Conservation (phyloP, 92 coral and sea anemone genomes). For the Parazoanthus darwini region DNA sequence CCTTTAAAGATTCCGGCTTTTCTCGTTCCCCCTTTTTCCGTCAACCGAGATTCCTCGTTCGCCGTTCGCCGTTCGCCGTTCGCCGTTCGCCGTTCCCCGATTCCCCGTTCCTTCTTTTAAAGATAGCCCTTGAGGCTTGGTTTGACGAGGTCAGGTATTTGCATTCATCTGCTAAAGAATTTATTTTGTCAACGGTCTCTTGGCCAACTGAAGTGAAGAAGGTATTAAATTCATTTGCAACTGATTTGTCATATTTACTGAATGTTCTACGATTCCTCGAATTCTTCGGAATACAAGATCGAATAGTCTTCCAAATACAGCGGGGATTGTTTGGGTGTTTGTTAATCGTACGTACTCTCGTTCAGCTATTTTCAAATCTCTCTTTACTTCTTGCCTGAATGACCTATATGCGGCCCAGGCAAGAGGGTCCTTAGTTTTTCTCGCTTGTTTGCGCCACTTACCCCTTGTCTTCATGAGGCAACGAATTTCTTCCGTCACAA, state of each 20-base stretch:
- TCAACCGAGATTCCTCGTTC: no score
- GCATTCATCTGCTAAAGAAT: conserved; percentile 46
- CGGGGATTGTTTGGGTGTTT: conserved; percentile 45
- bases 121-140: conserved; percentile 39
- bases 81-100: no score
- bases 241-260: conserved; percentile 38
- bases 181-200: conserved; percentile 33
- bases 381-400: conserved; percentile 31
- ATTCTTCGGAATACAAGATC: conserved; percentile 43
- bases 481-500: conserved; percentile 25
- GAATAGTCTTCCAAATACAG: conserved; percentile 49
- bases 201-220: conserved; percentile 41
- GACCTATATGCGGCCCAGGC: conserved; percentile 29
- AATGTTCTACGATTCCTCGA: conserved; percentile 35
- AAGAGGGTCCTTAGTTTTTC: conserved; percentile 41
- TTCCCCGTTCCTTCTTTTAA: no score
- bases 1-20: no score
- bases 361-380: not conserved
- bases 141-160: conserved; percentile 23
- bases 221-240: conserved; percentile 53
- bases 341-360: conserved; percentile 36
- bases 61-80: no score
- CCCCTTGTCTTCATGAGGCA: conserved; percentile 22
- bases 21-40: no score
- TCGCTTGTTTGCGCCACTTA: conserved; percentile 14